Conservation (phyloP, 2,797 vertebrate genomes). For the Mastacembelus armatus region DNA sequence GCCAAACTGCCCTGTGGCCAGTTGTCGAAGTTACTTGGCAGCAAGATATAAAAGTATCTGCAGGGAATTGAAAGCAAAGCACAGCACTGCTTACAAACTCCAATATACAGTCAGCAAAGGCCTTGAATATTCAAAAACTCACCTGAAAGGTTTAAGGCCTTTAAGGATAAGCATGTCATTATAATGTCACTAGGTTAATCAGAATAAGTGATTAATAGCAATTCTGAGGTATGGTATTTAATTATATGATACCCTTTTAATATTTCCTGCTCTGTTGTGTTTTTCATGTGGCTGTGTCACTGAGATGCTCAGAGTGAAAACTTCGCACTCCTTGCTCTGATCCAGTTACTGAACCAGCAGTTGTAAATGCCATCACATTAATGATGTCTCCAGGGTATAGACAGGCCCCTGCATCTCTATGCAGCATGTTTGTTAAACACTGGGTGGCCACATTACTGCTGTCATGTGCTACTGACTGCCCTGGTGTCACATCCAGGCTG, state of each 20-base stretch:
- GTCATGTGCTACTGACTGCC: conserved; percentile 5
- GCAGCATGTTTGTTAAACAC: conserved; percentile 70
- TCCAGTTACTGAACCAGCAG: conserved; percentile 56
- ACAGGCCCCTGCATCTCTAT: conserved; percentile 41
- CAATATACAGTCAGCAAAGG: conserved; percentile 31
- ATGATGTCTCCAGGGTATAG: conserved; percentile 59
- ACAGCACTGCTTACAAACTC: conserved; percentile 13
- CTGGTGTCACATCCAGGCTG: conserved; percentile 47
- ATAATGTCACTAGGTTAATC: neutral
- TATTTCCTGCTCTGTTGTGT: conserved; percentile 27
- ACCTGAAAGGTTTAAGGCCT: conserved; percentile 14
- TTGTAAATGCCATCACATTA: conserved; percentile 75
- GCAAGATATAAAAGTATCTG: conserved; percentile 44
- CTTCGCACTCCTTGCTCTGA: conserved; percentile 53
- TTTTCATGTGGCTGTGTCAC: conserved; percentile 37
- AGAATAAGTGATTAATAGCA: conserved; percentile 24
- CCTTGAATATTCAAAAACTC: neutral
- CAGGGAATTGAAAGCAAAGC: conserved; percentile 35
- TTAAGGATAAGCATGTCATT: neutral
- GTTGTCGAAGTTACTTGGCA: conserved; percentile 5
- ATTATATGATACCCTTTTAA: conserved; percentile 53
- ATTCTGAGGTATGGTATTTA: conserved; percentile 16
- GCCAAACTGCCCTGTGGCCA: conserved; percentile 21
- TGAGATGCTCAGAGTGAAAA: conserved; percentile 39
- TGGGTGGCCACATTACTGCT: conserved; percentile 20